These are phyloP conservation scores for Latrodectus elegans DNA, from an alignment of 2,888 invertebrate genomes.

Conservation along the genomic window DNA sequence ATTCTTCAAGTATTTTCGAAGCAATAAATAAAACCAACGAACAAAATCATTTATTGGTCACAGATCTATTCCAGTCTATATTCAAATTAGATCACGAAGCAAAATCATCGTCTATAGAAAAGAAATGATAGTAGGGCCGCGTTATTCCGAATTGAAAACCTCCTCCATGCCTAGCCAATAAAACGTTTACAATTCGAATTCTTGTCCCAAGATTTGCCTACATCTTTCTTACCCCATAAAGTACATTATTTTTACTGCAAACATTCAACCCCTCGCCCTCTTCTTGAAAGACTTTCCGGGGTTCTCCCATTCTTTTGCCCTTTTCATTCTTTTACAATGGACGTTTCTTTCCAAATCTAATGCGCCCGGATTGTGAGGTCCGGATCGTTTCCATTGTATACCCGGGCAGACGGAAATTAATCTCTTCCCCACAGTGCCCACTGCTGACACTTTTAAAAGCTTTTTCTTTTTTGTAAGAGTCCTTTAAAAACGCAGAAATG, in stretches of 20 bases:
- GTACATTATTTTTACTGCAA: constrained; percentile 20
- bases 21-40: too few species aligned
- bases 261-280: constrained; percentile 3
- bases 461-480: constrained; percentile 13
- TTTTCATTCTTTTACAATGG: constrained; percentile 20
- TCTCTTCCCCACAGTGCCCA: constrained; percentile 29
- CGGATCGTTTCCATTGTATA: constrained; percentile 33
- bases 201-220: background rate
- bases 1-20: too few species aligned
- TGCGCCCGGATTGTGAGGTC: constrained; percentile 26
- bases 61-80: too few species aligned
- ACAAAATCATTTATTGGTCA: too few species aligned
- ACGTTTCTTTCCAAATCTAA: constrained; percentile 27
- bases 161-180: background rate
- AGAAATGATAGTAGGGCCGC: too few species aligned
- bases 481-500: too few species aligned
- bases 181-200: background rate
- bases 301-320: constrained; percentile 1
- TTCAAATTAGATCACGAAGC: too few species aligned
- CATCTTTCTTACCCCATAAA: background rate
- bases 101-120: too few species aligned
- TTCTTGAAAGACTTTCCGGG: background rate
- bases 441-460: constrained; percentile 58
- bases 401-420: constrained; percentile 45
- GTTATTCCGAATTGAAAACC: too few species aligned